A percentile compares a stretch with the other conserved stretches of the same genome.
phyloP scores from a whole-genome alignment of 2,888 invertebrate genomes.

The Synergus japonicus region DNA sequence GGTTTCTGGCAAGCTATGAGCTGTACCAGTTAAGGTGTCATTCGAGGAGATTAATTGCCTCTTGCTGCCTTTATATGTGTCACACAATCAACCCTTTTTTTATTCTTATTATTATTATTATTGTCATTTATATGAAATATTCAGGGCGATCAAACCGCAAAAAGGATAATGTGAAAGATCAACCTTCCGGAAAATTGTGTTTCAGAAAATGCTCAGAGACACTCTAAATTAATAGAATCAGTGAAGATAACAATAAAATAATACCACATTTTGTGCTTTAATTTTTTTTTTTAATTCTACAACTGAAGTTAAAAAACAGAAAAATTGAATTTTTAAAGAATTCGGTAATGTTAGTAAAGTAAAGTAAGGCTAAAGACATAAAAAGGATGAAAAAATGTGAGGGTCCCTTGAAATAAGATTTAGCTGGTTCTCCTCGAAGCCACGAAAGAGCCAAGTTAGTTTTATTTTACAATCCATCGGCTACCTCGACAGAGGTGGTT shows the following conservation, averaged over 20 bases:
- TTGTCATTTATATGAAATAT: not conserved
- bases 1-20: conserved; percentile 62
- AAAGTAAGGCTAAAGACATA: conserved; percentile 42
- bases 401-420: conserved; percentile 75
- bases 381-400: conserved; percentile 61
- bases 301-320: not conserved
- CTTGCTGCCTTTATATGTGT: conserved; percentile 55
- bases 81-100: not conserved
- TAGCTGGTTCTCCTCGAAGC: conserved; percentile 66
- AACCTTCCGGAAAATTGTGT: not conserved
- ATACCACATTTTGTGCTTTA: too few species aligned
- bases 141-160: not conserved
- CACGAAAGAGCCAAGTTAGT: conserved; percentile 76
- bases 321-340: conserved; percentile 1
- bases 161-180: not conserved
- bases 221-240: too few species aligned
- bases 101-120: not conserved
- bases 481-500: conserved; percentile 64
- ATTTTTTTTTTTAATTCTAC: too few species aligned
- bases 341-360: conserved; percentile 1
- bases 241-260: too few species aligned
- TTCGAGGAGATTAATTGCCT: conserved; percentile 70
- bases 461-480: conserved; percentile 78
- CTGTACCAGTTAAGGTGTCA: conserved; percentile 66
- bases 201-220: too few species aligned